Evolutionary conservation across 2,113 vertebrate genomes (phyloP).

Genomic region (Colistium nudipinnis): DNA sequence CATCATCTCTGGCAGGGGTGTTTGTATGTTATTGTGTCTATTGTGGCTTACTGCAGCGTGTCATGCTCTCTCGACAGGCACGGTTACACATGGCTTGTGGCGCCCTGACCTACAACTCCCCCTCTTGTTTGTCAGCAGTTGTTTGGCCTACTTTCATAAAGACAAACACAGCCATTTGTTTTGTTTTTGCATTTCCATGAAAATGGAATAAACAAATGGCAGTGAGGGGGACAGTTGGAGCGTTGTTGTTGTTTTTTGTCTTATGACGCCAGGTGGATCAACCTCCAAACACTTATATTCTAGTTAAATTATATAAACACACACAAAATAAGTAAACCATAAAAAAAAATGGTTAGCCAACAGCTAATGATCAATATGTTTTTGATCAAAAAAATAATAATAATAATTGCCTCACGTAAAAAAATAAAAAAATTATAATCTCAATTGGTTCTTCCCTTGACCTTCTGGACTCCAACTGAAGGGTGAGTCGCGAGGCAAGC

Average conservation of each 20-base stretch:
- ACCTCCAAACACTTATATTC: not conserved
- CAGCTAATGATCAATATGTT: too few relatives aligned
- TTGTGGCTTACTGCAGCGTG: conserved; percentile 67
- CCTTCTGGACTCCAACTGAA: conserved; percentile 66
- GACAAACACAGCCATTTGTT: conserved; percentile 80
- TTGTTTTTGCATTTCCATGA: conserved; percentile 79
- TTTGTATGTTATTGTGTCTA: conserved; percentile 71
- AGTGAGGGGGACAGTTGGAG: conserved; percentile 40
- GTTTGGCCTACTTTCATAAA: conserved; percentile 83
- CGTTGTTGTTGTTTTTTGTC: not conserved
- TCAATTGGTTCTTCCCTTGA: conserved; percentile 8
- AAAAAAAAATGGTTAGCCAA: not conserved
- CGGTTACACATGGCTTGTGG: conserved; percentile 75
- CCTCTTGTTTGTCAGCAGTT: conserved; percentile 78
- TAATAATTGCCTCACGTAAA: too few relatives aligned
- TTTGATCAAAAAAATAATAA: too few relatives aligned
- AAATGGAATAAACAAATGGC: conserved; percentile 75
- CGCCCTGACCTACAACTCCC: conserved; percentile 78
- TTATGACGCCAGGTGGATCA: not conserved
- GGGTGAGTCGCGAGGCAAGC: conserved; percentile 8
- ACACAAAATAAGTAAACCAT: not conserved
- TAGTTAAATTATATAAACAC: not conserved
- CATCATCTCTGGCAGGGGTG: conserved; percentile 64
- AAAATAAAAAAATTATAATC: too few relatives aligned
- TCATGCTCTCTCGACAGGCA: conserved; percentile 68